These are phyloP conservation scores for Megaustenia siamemsis DNA, from an alignment of 2,888 invertebrate species.

Conservation along the genomic window DNA sequence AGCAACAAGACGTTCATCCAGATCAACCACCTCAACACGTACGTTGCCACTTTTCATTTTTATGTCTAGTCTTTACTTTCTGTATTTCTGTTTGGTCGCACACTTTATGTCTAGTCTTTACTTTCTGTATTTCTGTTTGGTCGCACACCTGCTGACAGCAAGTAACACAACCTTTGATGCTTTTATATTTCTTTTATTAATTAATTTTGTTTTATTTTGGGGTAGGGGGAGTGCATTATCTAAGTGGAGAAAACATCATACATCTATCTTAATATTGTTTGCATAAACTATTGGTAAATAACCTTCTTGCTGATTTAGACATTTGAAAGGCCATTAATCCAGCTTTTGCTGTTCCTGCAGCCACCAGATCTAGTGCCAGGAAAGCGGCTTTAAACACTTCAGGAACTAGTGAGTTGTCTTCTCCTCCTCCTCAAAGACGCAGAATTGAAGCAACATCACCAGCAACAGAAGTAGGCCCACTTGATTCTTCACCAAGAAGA, in stretches of 20 bases:
- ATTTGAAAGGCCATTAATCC: too few relatives aligned
- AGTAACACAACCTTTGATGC: too few relatives aligned
- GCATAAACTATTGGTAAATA: too few relatives aligned
- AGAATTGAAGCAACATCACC: constrained; percentile 44
- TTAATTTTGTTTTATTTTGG: too few relatives aligned
- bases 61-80: not conserved
- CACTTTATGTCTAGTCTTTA: not conserved
- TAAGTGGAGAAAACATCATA: too few relatives aligned
- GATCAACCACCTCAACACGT: constrained; percentile 59
- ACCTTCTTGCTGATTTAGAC: too few relatives aligned
- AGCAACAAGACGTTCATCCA: constrained; percentile 61
- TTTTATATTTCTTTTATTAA: too few relatives aligned
- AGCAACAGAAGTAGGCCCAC: constrained; percentile 34
- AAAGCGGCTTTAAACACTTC: not conserved
- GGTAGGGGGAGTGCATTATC: too few relatives aligned
- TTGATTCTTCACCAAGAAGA: constrained; percentile 44
- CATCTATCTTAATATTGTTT: too few relatives aligned
- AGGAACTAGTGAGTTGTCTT: constrained; percentile 32
- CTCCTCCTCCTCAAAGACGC: constrained; percentile 46
- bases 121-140: too few relatives aligned
- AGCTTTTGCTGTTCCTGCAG: constrained; percentile 3
- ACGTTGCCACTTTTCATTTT: constrained; percentile 36
- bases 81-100: not conserved
- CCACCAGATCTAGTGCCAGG: constrained; percentile 47
- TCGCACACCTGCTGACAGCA: too few relatives aligned